Evolutionary conservation across 2,888 invertebrate genomes (phyloP).

Genomic region (Leptinotarsa rubiginosa): DNA sequence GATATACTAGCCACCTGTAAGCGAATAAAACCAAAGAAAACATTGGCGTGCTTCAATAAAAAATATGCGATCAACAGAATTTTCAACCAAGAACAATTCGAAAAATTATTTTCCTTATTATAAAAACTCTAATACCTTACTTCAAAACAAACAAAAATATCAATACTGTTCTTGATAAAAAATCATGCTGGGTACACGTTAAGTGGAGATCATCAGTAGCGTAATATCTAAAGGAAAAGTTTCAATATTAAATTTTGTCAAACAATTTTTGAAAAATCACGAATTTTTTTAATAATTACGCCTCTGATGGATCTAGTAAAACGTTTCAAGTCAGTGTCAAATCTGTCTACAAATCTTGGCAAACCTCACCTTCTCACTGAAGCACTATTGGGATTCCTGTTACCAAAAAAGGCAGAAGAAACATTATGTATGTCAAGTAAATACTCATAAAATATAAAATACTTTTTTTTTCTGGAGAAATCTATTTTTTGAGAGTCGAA

Average conservation of each 20-base stretch:
- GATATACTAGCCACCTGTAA: slow-evolving; percentile 8
- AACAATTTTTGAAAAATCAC: not conserved
- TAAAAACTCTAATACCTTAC: too few species aligned
- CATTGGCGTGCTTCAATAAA: not conserved
- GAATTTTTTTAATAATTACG: not conserved
- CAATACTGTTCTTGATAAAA: too few species aligned
- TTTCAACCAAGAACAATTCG: not conserved
- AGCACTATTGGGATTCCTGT: slow-evolving; percentile 8
- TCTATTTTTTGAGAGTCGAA: too few species aligned
- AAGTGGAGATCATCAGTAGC: not conserved
- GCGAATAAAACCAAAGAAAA: slow-evolving; percentile 5
- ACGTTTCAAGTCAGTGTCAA: slow-evolving; percentile 8
- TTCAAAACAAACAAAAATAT: too few species aligned
- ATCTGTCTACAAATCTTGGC: not conserved
- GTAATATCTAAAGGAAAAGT: not conserved
- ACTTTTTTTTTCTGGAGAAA: too few species aligned
- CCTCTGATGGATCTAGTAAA: not conserved
- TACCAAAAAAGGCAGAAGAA: not conserved
- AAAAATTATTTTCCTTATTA: too few species aligned
- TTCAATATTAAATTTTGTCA: not conserved
- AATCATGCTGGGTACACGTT: not conserved
- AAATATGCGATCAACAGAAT: not conserved
- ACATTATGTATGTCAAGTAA: not conserved
- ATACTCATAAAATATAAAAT: not conserved
- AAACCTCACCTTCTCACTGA: not conserved